Base-by-base conservation (phyloP, 2,888 invertebrate genomes). In the Matsumyia berberina region DNA sequence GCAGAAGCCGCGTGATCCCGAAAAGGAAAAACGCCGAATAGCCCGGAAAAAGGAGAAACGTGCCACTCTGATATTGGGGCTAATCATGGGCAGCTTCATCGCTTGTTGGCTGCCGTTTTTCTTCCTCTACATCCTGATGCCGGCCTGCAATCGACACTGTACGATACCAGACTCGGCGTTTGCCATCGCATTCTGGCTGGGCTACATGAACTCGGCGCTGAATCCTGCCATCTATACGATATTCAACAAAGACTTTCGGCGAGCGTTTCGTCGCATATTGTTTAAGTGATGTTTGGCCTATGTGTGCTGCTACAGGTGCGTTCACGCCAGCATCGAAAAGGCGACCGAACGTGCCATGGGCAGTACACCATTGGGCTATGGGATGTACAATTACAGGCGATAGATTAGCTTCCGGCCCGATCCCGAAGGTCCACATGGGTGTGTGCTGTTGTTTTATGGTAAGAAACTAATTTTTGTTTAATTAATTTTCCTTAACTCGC, bases 21-120 rank as follows among this genome's bases (percentile, higher is more conserved):
- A 98, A 89, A 94, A 97, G 87, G 98, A 98, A 90, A 98, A 98
- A 92, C 94, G 97, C 78, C 94, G 98, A 88, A 94, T 99, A 88
- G 98, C 98, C 0, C 94, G 98, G 87, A 98, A 98, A 89, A 97
- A 98, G 91, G 99, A 99, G 92, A 96, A 99, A 89, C 93, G 99
- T 53, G 99, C 99, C 1, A 99, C 99, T 0, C 93, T 99, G 24
- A 98, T 99, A 87, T 93, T 99, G 87, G 99, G 99, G 42, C 94
- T 99, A 82, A 99, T 99, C 87, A 98, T 99, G 97, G 98, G 98
- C 86, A 98, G 98, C 88, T 99, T 99, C 91, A 99, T 99, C 88
- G 96, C 98, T 77, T 98, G 98, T 90, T 99, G 99, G 99, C 93
- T 99, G 90, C 99, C 99, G 0, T 99, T 99, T 92, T 99, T 99